Base-by-base conservation (phyloP, 2,888 invertebrate genomes). In the Trisateles emortualis region DNA sequence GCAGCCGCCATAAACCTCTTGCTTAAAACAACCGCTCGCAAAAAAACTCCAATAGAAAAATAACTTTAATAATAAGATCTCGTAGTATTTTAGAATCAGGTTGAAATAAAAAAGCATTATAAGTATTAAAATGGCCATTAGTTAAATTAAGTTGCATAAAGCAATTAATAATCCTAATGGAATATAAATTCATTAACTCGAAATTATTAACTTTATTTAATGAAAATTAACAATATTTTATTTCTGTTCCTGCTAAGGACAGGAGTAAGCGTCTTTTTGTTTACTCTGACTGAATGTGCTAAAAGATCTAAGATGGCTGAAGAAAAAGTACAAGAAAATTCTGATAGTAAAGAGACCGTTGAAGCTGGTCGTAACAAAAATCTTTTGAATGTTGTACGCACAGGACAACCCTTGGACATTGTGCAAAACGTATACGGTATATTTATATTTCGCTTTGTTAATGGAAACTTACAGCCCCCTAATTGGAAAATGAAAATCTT, bases 401-500 rank as follows among this genome's bases (percentile, higher is more conserved):
- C 73, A 3, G 64, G 78, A 24, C 75, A 67, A 49, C 81, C 81
- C 1, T 53, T 74, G 4, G n/a, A 81, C 2, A 22, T 69, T 16
- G 29, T 77, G 19, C 86, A 86, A 64, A 66, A 73, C 48, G 32
- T 61, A 11, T 82, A 71, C 45, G 87, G 87, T 14, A 79, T 86
- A 63, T 79, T 77, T 35, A 66, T 86, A 64, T 81, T 81, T 45
- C 66, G 68, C 29, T 33, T 68, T 10, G 59, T 53, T 1, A 59
- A 75, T 11, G 72, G 72, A 24, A 53, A 67, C 16, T 19, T 83
- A 10, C 29, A 63, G 1, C 52, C 66, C 3, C 64, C 79, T 16
- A 74, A 46, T 22, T 66, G 51, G 47, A 58, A 33, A 24, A 76
- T 78, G 71, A 86, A 82, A 59, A 9, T 63, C 0, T 62, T 74